Base-by-base conservation (phyloP, 2,113 vertebrate genomes). In the Coreoperca whiteheadi region DNA sequence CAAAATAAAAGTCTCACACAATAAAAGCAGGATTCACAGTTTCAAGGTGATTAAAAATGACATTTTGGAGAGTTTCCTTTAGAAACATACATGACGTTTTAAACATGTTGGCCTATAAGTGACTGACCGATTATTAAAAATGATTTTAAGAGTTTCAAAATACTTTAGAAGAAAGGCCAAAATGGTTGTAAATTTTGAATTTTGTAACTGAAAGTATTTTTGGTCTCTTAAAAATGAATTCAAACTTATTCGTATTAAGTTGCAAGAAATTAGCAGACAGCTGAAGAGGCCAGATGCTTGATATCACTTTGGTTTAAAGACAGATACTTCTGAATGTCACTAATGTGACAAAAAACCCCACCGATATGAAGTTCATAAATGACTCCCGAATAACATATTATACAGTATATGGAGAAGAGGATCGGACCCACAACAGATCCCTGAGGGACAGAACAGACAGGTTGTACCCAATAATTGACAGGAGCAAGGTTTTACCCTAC, bases 371-470 rank as follows among this genome's bases (percentile, higher is more conserved):
- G 4, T 15, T 60, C 4, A 39, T 18, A 61, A 60, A 78, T 37
- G 0, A 68, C 28, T 21, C 12, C 9, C 61, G 3, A 54, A 54
- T 32, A 21, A 48, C 8, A 64, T 59, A 54, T n/a, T n/a, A n/a
- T 8, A 25, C 3, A 56, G 10, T 34, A 43, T 21, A n/a, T 53
- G 2, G 4, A 68, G 43, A 84, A 74, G 54, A 66, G 1, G 4
- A 65, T 8, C 0, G 34, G 56, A 57, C 48, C 82, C 37, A 61
- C 50, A 51, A 56, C 8, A 61, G 63, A 70, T 65, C 80, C 77
- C 77, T 61, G 80, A 51, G 61, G 85, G 60, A 75, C 79, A 41
- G 51, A 79, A 43, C 28, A 63, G 8, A 74, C 7, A 32, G 46
- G 48, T 1, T 39, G 10, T 39, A 70, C 51, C 41, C 20, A 53